Conservation (phyloP, 2,888 invertebrate species). For the Petrophora chlorosata region DNA sequence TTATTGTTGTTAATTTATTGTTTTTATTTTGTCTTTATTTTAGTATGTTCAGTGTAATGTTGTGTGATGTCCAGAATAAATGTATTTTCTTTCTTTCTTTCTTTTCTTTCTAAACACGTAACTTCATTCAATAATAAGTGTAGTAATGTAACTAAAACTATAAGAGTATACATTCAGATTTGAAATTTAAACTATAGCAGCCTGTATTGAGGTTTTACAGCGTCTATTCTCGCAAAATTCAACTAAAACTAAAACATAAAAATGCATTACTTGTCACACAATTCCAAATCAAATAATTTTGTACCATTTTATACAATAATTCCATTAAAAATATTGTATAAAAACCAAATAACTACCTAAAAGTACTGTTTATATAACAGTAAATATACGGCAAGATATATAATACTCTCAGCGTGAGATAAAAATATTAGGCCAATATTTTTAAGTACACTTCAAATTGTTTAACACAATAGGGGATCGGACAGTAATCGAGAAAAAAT, state of each 20-base stretch:
- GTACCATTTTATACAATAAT: constrained; percentile 7
- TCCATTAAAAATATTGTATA: background rate
- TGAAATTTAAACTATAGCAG: constrained; percentile 8
- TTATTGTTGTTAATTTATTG: no score
- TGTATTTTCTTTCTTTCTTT: no score
- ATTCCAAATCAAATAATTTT: constrained; percentile 13
- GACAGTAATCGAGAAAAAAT: no score
- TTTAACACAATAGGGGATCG: no score
- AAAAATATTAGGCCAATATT: constrained; percentile 53
- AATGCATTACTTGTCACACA: constrained; percentile 6
- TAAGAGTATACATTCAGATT: constrained; percentile 17
- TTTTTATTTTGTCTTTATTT: no score
- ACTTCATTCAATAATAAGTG: background rate
- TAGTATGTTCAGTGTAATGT: no score
- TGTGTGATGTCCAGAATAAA: no score
- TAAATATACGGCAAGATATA: constrained; percentile 59
- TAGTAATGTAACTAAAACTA: background rate
- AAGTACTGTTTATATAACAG: constrained; percentile 24
- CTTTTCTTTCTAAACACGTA: background rate
- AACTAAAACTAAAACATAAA: constrained; percentile 3
- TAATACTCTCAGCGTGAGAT: constrained; percentile 58
- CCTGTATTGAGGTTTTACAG: constrained; percentile 13
- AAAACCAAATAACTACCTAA: constrained; percentile 9
- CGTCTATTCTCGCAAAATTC: constrained; percentile 4
- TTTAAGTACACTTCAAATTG: constrained; percentile 44